Percentiles rank a stretch among this genome's conserved stretches.
phyloP scores from a whole-genome alignment of 2,113 vertebrate species.

The Podocnemis expansa region DNA sequence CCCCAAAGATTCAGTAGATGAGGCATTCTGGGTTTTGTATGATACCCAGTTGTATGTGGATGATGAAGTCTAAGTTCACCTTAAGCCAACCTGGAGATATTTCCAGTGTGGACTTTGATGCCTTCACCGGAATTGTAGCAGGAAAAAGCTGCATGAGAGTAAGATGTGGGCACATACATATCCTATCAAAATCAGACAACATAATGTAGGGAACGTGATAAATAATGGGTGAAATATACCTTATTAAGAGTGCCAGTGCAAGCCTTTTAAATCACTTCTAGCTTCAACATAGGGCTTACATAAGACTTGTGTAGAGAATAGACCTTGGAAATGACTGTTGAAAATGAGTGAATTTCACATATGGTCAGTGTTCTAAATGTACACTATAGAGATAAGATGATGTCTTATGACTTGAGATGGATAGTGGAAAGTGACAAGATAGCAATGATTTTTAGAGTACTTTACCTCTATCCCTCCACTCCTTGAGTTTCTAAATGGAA shows the following conservation, averaged over 20 bases:
- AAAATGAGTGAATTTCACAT: background rate
- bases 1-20: background rate
- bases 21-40: background rate
- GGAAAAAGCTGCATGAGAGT: background rate
- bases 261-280: background rate
- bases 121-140: background rate
- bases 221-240: background rate
- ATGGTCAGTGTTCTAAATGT: background rate
- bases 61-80: background rate
- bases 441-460: background rate
- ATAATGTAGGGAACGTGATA: background rate
- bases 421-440: background rate
- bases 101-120: background rate
- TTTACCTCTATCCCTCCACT: too few relatives aligned
- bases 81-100: background rate
- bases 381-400: background rate
- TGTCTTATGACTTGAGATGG: background rate
- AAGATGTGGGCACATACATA: background rate
- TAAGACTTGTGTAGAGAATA: background rate
- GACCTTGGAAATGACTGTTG: too few relatives aligned
- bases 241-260: background rate
- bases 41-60: background rate
- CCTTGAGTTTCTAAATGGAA: too few relatives aligned
- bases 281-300: accelerated
- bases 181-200: background rate